phyloP scores from a whole-genome alignment of 2,113 vertebrate genomes.

The Regulus satrapa region DNA sequence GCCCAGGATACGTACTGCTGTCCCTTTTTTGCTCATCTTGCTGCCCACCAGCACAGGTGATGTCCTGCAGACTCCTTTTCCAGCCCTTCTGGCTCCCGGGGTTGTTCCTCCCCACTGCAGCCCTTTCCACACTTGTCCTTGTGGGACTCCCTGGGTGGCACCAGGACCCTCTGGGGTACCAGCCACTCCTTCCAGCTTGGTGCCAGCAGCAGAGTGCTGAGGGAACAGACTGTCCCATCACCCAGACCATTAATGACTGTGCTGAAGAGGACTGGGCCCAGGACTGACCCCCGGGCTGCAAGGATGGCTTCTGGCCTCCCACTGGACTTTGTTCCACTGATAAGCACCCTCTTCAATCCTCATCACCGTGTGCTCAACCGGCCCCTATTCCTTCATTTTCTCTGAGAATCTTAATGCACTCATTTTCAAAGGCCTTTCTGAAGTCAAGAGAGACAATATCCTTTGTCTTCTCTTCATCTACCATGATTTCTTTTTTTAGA shows the following conservation, averaged over 20 bases:
- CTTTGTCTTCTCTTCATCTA: neutral
- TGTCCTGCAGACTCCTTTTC: neutral
- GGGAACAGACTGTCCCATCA: neutral
- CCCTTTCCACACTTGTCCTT: neutral
- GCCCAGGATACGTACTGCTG: neutral
- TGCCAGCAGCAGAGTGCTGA: neutral
- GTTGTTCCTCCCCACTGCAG: fast-evolving
- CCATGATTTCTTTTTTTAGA: neutral
- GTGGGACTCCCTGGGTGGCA: neutral
- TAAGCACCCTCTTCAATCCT: neutral
- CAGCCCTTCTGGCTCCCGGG: neutral
- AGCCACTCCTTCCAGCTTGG: neutral
- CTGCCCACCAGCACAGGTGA: neutral
- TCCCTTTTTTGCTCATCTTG: neutral
- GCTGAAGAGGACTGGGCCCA: neutral
- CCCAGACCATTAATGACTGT: neutral
- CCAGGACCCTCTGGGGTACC: fast-evolving
- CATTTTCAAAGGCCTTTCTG: neutral
- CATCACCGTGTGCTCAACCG: neutral
- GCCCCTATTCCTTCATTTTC: neutral
- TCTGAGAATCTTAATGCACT: neutral
- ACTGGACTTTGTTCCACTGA: neutral
- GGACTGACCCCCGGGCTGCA: fast-evolving
- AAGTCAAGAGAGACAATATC: neutral
- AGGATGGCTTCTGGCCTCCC: neutral